phyloP scores from a whole-genome alignment of 2,888 invertebrate genomes.

The Ormyrus rosae region DNA sequence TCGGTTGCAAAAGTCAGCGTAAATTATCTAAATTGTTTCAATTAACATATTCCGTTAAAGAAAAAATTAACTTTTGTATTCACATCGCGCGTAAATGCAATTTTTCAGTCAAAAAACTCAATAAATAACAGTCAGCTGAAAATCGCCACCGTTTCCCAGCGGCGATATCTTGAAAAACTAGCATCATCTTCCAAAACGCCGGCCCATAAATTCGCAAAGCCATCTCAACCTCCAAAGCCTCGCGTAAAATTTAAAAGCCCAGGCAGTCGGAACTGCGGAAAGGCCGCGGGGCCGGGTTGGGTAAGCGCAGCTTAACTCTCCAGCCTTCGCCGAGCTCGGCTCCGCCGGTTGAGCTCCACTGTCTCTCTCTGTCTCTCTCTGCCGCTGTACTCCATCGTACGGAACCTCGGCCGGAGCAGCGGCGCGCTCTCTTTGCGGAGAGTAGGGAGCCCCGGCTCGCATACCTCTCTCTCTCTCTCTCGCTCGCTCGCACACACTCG shows the following conservation, averaged over 20 bases:
- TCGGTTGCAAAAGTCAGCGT: too few species aligned
- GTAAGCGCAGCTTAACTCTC: conserved; percentile 2
- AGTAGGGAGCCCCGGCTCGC: not conserved
- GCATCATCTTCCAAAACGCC: too few species aligned
- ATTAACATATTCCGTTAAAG: too few species aligned
- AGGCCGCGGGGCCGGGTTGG: not conserved
- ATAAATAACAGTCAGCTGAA: not conserved
- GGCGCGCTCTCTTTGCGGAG: not conserved
- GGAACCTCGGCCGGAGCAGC: not conserved
- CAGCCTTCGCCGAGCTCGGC: not conserved
- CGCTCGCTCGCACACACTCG: not conserved
- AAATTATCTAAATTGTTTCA: too few species aligned
- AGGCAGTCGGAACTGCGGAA: not conserved
- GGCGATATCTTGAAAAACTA: not conserved
- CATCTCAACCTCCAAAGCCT: too few species aligned
- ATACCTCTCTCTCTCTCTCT: not conserved
- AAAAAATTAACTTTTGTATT: too few species aligned
- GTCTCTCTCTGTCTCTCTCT: conserved; percentile 2
- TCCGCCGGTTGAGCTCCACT: conserved; percentile 44
- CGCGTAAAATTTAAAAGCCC: too few species aligned
- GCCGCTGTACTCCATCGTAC: not conserved
- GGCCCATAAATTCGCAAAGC: too few species aligned
- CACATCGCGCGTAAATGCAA: too few species aligned
- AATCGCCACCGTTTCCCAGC: not conserved
- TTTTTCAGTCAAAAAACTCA: too few species aligned